phyloP scores from a whole-genome alignment of 1,140 invertebrate genomes.

The Pantala flavescens region DNA sequence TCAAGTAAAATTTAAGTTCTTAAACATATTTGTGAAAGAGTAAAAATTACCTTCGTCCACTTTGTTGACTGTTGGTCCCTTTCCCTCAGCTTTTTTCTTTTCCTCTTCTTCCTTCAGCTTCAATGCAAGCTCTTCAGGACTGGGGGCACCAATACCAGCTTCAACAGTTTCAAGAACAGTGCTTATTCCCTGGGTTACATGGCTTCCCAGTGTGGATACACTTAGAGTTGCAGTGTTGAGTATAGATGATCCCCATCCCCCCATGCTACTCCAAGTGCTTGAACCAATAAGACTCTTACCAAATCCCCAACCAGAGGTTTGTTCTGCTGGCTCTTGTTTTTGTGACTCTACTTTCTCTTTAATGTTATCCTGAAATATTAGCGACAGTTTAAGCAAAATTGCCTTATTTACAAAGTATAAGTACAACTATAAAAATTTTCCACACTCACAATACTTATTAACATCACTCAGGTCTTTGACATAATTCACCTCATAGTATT shows the following conservation, averaged over 20 bases:
- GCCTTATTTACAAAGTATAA: too few relatives aligned
- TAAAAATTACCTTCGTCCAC: too few relatives aligned
- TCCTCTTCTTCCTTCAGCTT: conserved; percentile 20
- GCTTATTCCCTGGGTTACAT: conserved; percentile 62
- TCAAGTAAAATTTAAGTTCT: too few relatives aligned
- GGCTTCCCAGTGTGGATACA: conserved; percentile 60
- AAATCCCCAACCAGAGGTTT: not conserved
- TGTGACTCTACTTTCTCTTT: conserved; percentile 1
- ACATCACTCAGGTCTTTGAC: too few relatives aligned
- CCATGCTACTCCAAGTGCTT: conserved; percentile 50
- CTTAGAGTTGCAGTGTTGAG: conserved; percentile 59
- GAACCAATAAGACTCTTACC: not conserved
- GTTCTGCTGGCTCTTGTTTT: conserved; percentile 2
- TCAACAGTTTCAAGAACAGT: conserved; percentile 60
- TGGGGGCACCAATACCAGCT: conserved; percentile 56
- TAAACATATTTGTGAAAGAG: too few relatives aligned
- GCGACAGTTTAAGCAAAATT: too few relatives aligned
- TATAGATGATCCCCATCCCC: conserved; percentile 53
- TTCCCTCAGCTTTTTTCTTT: not conserved
- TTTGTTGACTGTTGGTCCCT: too few relatives aligned
- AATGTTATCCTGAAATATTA: not conserved
- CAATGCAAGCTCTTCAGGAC: conserved; percentile 60
- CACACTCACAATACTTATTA: too few relatives aligned
- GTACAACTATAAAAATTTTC: too few relatives aligned
- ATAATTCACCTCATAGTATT: too few relatives aligned